Evolutionary conservation across 2,888 invertebrate species (phyloP), one percentile per base, ranked within the genome.

Genomic region (Galeruca laticollis): DNA sequence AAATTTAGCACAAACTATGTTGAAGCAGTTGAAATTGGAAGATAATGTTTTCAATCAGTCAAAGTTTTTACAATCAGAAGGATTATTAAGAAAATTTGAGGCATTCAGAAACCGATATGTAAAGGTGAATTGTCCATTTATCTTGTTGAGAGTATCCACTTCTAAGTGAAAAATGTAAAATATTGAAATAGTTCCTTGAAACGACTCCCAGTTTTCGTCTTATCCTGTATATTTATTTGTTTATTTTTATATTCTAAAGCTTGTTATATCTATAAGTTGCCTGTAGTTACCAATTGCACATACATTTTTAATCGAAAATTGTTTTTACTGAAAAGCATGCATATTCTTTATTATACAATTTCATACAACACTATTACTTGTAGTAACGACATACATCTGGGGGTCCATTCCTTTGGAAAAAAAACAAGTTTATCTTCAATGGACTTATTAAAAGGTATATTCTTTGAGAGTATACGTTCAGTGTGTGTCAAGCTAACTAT

Each of bases 321-420:
- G 15, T 59, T 59, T 37, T 59, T 15, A 10, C 9, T 9, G 3
- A 60, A 8, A 31, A 47, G 20, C 18, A 31, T 60, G 21, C 9
- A 47, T 1, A 47, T 18, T 15, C 2, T 47, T 18, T 52, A 52
- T 64, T 20, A 33, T 64, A 40, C 37, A 64, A 64, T 31, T 35
- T 54, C 37, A 47, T 67, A 15, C 26, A 70, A 60, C 57, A 62
- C 67, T 71, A 68, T 71, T 71, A 60, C 60, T 71, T 71, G 63
- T 71, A 71, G 71, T 71, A 68, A 71, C 71, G 64, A 71, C 71
- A 60, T 68, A 63, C 71, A 68, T 71, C 68, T 68, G 60, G 71
- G 71, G 40, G 67, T 70, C 70, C 71, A 60, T 64, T 71, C 71
- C 64, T 71, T 64, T 68, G 68, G 71, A 56, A 67, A 71, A 70